Evolutionary conservation across 2,797 vertebrate species (phyloP).

Genomic region (Australoheros facetus): DNA sequence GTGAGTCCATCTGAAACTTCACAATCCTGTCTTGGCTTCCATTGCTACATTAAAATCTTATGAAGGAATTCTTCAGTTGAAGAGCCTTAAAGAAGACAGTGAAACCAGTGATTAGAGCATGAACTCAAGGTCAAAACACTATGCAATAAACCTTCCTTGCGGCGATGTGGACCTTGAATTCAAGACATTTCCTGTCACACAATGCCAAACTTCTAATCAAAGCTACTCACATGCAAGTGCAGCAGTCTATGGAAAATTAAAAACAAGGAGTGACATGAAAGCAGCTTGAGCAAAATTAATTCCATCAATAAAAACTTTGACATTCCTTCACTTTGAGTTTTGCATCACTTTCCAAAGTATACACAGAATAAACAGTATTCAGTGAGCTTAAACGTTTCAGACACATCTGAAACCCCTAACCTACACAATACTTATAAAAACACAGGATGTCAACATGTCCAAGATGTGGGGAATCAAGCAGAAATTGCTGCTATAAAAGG

Average conservation of each 20-base stretch:
- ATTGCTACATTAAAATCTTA: background rate
- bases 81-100: background rate
- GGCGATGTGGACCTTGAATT: background rate
- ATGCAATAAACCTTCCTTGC: background rate
- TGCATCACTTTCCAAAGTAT: background rate
- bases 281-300: background rate
- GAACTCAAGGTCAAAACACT: background rate
- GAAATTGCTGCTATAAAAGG: background rate
- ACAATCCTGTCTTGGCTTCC: background rate
- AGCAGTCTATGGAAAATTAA: background rate
- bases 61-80: background rate
- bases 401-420: constrained; percentile 3
- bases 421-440: background rate
- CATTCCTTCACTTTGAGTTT: background rate
- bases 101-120: background rate
- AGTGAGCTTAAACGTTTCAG: background rate
- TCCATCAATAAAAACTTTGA: background rate
- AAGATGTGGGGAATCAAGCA: constrained; percentile 11
- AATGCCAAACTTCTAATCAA: background rate
- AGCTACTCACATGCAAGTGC: background rate
- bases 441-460: constrained; percentile 2
- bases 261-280: background rate
- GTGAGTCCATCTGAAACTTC: background rate
- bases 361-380: background rate
- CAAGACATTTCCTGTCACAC: background rate